Evolutionary conservation across 2,113 vertebrate genomes (phyloP), one percentile per base, ranked within the genome.

Genomic region (Ciconia maguari): DNA sequence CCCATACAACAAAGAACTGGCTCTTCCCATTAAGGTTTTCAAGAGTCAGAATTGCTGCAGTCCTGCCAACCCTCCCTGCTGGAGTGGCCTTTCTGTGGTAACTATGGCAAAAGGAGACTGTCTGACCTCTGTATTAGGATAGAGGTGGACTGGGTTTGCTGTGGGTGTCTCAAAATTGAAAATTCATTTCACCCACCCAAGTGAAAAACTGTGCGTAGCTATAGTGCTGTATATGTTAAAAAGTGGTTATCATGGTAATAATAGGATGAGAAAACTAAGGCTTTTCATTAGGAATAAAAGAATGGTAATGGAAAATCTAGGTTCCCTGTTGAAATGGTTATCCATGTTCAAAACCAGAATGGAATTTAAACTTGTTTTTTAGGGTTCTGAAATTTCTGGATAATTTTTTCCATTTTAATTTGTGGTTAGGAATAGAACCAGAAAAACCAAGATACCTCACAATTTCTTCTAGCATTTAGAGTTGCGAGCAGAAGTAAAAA

Each of bases 341-440:
- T 69, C 81, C 32, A 30, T 41, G 32, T 77, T 95, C 46, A 91
- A 97, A 94, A 94, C 66, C 93, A 79, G 58, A 41, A 25, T 85
- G 93, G 86, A 86, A 95, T 89, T 95, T 65, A 89, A 85, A 76
- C 34, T 71, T 71, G 18, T 1, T 49, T 80, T 92, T 72, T 69
- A 87, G 58, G 41, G 22, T 89, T 91, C 74, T 87, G 72, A 92
- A 89, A 77, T 84, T 96, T 91, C 70, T 82, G 83, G 65, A 48
- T 93, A 15, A 76, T 54, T 91, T 96, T 93, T 96, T 94, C 91
- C 81, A 34, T 87, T 89, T 96, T 84, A 80, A n/a, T 91, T 84
- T 90, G 87, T 80, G 87, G 93, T 72, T 95, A 69, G 62, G 81
- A 94, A 46, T 26, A 49, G 74, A 95, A 92, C 34, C 87, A 89